Evolutionary conservation across 2,888 invertebrate species (phyloP).

Genomic region (Scaptomyza caliginosa): DNA sequence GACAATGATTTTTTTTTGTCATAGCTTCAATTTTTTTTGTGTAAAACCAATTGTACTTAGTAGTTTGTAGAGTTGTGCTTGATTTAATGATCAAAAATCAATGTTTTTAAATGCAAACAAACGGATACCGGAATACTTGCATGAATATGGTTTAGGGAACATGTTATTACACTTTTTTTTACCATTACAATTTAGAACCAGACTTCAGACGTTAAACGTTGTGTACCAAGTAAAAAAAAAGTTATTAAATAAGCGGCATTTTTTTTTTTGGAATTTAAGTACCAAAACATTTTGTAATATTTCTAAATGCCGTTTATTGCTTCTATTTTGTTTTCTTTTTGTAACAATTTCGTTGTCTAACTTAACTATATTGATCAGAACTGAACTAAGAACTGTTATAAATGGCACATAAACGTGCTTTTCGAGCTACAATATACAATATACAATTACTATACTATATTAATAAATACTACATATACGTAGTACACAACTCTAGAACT

Average conservation of each 20-base stretch:
- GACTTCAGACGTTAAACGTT: conserved; percentile 56
- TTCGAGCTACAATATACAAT: conserved; percentile 3
- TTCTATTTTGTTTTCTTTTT: conserved; percentile 8
- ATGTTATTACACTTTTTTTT: background rate
- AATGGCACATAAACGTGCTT: conserved; percentile 12
- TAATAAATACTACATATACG: background rate
- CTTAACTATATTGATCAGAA: conserved; percentile 36
- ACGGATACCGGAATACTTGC: background rate
- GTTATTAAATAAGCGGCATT: conserved; percentile 27
- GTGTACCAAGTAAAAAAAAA: conserved; percentile 46
- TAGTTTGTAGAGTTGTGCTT: conserved; percentile 43
- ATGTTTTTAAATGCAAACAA: conserved; percentile 2
- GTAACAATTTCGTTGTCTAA: conserved; percentile 21
- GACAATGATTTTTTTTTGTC: conserved; percentile 27
- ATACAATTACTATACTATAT: conserved; percentile 4
- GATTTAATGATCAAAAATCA: background rate
- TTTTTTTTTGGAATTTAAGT: conserved; percentile 35
- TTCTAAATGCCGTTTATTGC: conserved; percentile 9
- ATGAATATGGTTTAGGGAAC: background rate
- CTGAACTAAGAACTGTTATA: conserved; percentile 42
- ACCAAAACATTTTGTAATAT: conserved; percentile 1
- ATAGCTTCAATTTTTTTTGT: conserved; percentile 11
- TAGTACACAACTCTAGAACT: conserved; percentile 32
- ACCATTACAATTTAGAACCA: conserved; percentile 19
- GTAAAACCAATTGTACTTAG: conserved; percentile 39